These are phyloP conservation scores for Electrophaes corylata DNA, from an alignment of 2,888 invertebrate species.

Conservation along the genomic window DNA sequence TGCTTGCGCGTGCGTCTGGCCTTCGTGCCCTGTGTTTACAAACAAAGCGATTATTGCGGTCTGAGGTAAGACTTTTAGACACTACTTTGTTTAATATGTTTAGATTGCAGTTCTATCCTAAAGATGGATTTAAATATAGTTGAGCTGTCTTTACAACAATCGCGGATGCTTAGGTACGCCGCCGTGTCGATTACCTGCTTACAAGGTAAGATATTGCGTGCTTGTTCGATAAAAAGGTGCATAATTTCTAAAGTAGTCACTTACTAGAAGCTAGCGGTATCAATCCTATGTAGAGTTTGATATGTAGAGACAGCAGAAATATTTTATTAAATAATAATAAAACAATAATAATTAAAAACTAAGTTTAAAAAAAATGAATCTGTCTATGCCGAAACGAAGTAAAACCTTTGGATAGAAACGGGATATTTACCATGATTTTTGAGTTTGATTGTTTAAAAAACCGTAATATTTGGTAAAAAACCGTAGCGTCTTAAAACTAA, in stretches of 20 bases:
- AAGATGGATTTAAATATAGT: no score
- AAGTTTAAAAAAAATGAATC: no score
- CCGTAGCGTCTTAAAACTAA: no score
- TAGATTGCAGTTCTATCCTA: not conserved
- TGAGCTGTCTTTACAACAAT: no score
- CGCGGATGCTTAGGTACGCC: not conserved
- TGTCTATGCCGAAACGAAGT: no score
- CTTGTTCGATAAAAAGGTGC: not conserved
- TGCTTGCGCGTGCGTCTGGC: conserved; percentile 18
- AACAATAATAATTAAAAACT: no score
- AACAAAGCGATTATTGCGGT: conserved; percentile 20
- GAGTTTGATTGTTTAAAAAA: no score
- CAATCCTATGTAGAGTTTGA: not conserved
- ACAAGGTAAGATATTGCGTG: not conserved
- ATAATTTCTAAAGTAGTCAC: not conserved
- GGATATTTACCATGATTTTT: no score
- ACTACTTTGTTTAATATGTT: not conserved
- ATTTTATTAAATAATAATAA: no score
- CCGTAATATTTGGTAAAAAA: no score
- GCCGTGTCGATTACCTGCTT: not conserved
- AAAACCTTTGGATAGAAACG: no score
- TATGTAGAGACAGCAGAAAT: not conserved
- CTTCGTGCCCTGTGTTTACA: conserved; percentile 23
- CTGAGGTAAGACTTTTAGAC: conserved; percentile 18
- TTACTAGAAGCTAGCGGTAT: not conserved